These are phyloP conservation scores for Drosophila dunni DNA, from an alignment of 1,140 invertebrate genomes.

Conservation along the genomic window DNA sequence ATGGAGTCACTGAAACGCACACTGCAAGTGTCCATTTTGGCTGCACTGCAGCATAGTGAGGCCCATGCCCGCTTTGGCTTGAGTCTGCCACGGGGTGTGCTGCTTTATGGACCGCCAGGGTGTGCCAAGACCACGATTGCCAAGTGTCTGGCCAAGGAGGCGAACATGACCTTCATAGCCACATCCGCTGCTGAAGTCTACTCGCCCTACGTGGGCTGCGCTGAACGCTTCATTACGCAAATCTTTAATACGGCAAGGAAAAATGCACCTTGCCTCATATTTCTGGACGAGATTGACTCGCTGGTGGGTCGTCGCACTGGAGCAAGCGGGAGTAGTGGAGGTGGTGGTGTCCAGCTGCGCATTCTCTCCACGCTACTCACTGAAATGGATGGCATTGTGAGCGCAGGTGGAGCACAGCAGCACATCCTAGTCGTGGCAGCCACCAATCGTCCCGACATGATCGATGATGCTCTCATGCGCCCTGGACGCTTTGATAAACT, in stretches of 20 bases:
- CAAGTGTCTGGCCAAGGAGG: conserved; percentile 88
- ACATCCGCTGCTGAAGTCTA: conserved; percentile 89
- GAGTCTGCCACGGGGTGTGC: conserved; percentile 86
- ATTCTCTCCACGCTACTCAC: conserved; percentile 88
- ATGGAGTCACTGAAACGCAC: conserved; percentile 87
- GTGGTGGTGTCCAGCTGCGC: conserved; percentile 86
- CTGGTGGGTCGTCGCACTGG: conserved; percentile 86
- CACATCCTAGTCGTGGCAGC: conserved; percentile 89
- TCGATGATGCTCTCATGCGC: conserved; percentile 91
- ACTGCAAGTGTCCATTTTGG: conserved; percentile 86
- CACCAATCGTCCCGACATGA: conserved; percentile 91
- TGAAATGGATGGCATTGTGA: conserved; percentile 89
- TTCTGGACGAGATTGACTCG: conserved; percentile 92
- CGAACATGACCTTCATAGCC: conserved; percentile 87
- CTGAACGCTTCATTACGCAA: conserved; percentile 87
- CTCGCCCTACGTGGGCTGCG: conserved; percentile 89
- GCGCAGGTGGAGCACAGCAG: conserved; percentile 49
- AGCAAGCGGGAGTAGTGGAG: conserved; percentile 57
- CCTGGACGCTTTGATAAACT: conserved; percentile 91
- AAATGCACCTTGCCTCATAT: conserved; percentile 89
- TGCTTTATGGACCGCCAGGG: conserved; percentile 91
- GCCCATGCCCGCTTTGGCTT: conserved; percentile 88
- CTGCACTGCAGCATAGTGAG: conserved; percentile 85
- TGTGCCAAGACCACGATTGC: conserved; percentile 91
- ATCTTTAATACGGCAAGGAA: conserved; percentile 89